These are phyloP conservation scores for Motacilla tschutschensis DNA, from an alignment of 2,113 vertebrate species.

Conservation along the genomic window DNA sequence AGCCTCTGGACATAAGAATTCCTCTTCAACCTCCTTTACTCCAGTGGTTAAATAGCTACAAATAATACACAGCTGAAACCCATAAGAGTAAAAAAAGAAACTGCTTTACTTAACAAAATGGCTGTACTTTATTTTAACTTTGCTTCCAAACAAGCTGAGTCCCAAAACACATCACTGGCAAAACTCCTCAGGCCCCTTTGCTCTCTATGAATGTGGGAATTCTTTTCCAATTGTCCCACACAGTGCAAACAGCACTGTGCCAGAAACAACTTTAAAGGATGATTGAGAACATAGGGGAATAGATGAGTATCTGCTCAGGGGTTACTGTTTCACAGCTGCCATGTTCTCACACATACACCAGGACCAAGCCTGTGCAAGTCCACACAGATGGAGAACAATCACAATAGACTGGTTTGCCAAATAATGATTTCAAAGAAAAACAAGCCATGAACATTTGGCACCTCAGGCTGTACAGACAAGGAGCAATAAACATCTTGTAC, in stretches of 20 bases:
- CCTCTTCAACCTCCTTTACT: not conserved
- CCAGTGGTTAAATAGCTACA: not conserved
- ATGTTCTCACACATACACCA: not conserved
- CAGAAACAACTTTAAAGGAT: not conserved
- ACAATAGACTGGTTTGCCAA: not conserved
- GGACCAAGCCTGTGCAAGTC: not conserved
- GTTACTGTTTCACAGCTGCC: not conserved
- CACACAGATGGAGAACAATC: not conserved
- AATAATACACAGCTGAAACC: not conserved
- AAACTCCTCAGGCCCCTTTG: not conserved
- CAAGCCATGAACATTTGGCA: not conserved
- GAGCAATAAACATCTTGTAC: not conserved
- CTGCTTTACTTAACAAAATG: not conserved
- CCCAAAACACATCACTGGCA: not conserved
- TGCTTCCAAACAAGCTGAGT: not conserved
- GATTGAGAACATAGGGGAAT: fast-evolving
- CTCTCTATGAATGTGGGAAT: not conserved
- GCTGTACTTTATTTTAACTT: not conserved
- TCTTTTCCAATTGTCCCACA: not conserved
- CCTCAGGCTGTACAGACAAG: not conserved
- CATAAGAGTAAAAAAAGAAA: not conserved
- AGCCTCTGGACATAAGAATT: not conserved
- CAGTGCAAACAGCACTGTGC: not conserved
- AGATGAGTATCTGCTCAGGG: not conserved
- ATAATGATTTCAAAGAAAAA: not conserved